A percentile compares a stretch with the other conserved stretches of the same genome.
These are phyloP conservation scores for Odontamblyopus lacepedii DNA, from an alignment of 2,797 vertebrate species.

Conservation along the genomic window DNA sequence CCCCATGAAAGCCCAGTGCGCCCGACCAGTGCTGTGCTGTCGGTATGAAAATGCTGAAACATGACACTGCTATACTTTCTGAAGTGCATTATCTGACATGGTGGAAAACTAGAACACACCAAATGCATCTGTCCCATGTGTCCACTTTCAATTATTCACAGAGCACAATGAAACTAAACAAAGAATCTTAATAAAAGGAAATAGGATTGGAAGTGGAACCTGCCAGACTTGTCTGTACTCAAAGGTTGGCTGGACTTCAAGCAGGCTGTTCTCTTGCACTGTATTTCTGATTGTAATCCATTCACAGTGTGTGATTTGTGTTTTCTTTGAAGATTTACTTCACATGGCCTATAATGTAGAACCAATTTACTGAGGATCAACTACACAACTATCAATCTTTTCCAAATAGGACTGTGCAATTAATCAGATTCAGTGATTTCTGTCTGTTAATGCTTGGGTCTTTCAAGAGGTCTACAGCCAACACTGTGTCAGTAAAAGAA, in stretches of 20 bases:
- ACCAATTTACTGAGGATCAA: neutral
- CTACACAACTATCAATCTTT: too few relatives aligned
- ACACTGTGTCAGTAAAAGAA: too few relatives aligned
- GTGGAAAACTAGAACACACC: slow-evolving; percentile 53
- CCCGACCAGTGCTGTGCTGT: slow-evolving; percentile 36
- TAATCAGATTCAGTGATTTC: too few relatives aligned
- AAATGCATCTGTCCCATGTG: slow-evolving; percentile 37
- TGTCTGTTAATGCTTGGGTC: too few relatives aligned
- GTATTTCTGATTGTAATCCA: slow-evolving; percentile 15
- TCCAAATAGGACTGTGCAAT: too few relatives aligned
- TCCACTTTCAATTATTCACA: slow-evolving; percentile 35
- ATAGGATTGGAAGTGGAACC: slow-evolving; percentile 23
- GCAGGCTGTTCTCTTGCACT: slow-evolving; percentile 7
- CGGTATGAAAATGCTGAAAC: slow-evolving; percentile 52
- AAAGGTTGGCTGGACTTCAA: slow-evolving; percentile 36
- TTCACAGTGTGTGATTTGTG: neutral
- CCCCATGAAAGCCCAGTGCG: slow-evolving; percentile 44
- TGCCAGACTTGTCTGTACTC: slow-evolving; percentile 25
- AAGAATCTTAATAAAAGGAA: slow-evolving; percentile 22
- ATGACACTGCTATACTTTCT: slow-evolving; percentile 38
- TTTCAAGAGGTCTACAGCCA: too few relatives aligned
- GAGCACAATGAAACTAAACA: slow-evolving; percentile 28
- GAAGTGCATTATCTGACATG: slow-evolving; percentile 49
- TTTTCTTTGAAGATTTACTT: neutral
- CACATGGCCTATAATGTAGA: neutral